Conservation (phyloP, 2,888 invertebrate genomes). For the Sphinx pinastri region DNA sequence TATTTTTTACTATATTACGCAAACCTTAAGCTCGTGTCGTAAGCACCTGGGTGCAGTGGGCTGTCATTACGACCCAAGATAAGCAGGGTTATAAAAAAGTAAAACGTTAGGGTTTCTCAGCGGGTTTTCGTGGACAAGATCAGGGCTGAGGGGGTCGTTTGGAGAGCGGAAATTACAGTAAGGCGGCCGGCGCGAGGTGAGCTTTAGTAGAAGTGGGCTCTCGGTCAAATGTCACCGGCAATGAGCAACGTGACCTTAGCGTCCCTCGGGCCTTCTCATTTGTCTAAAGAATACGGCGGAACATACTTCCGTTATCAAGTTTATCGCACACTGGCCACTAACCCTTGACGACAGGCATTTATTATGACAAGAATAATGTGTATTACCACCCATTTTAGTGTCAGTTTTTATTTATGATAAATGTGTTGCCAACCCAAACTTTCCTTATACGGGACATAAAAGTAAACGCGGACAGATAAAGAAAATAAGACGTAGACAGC, state of each 20-base stretch:
- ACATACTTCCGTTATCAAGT: constrained; percentile 48
- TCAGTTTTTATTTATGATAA: constrained; percentile 22
- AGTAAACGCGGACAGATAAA: constrained; percentile 16
- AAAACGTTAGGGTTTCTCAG: constrained; percentile 61
- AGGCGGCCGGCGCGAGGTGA: constrained; percentile 57
- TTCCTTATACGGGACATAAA: constrained; percentile 25
- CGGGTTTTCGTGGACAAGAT: constrained; percentile 55
- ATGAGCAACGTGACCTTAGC: constrained; percentile 60
- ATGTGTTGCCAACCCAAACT: constrained; percentile 11
- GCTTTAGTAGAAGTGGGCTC: constrained; percentile 58
- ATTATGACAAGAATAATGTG: constrained; percentile 35
- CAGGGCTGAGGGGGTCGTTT: constrained; percentile 64
- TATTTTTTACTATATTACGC: not conserved
- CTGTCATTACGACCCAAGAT: constrained; percentile 50
- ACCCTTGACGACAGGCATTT: constrained; percentile 48
- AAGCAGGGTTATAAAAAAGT: constrained; percentile 64
- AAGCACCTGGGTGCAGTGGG: constrained; percentile 8
- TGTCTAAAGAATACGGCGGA: constrained; percentile 51
- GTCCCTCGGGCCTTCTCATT: constrained; percentile 52
- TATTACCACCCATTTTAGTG: constrained; percentile 27
- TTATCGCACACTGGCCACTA: constrained; percentile 47
- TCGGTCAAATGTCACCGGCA: constrained; percentile 67
- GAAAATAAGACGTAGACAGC: constrained; percentile 13
- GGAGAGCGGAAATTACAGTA: constrained; percentile 66
- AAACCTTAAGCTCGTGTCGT: not conserved